These are phyloP conservation scores for Troglohyphantes excavatus DNA, from an alignment of 2,888 invertebrate genomes.

Conservation along the genomic window DNA sequence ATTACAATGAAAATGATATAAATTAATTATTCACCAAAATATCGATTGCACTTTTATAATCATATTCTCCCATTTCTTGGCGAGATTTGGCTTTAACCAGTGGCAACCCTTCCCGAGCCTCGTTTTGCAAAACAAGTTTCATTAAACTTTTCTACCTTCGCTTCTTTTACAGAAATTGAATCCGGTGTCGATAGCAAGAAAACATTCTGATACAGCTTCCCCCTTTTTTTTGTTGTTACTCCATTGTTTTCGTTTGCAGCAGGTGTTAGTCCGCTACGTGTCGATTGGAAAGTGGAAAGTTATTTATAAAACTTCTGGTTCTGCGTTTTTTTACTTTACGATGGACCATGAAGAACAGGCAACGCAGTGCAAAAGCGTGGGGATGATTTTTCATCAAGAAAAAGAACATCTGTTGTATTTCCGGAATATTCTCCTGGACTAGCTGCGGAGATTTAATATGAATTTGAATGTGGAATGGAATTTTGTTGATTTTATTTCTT, in stretches of 20 bases:
- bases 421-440: too few species aligned
- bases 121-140: constrained; percentile 45
- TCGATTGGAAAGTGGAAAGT: background rate
- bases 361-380: too few species aligned
- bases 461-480: too few species aligned
- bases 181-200: constrained; percentile 29
- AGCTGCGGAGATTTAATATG: too few species aligned
- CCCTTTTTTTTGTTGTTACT: constrained; percentile 1
- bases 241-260: constrained; percentile 35
- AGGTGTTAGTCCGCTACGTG: background rate
- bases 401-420: too few species aligned
- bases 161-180: constrained; percentile 51
- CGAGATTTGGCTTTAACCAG: background rate
- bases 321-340: background rate
- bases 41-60: too few species aligned
- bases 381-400: too few species aligned
- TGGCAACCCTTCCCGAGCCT: background rate
- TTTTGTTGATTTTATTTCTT: too few species aligned
- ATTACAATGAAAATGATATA: too few species aligned
- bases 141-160: constrained; percentile 40
- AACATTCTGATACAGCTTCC: background rate
- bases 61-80: too few species aligned
- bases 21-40: too few species aligned
- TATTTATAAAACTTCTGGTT: background rate
- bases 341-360: too few species aligned